phyloP scores from a whole-genome alignment of 2,888 invertebrate genomes.

The Tuta absoluta region DNA sequence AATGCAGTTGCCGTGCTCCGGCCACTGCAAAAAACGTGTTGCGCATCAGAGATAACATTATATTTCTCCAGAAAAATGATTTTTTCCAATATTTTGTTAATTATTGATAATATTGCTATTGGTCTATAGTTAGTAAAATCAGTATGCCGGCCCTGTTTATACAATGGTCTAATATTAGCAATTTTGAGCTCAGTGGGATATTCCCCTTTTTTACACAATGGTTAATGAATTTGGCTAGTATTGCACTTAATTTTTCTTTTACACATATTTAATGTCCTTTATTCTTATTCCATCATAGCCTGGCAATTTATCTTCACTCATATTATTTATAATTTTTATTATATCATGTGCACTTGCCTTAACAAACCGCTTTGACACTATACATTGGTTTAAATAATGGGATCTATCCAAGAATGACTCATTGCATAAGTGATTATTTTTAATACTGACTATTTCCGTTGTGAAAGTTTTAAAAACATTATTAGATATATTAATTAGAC shows the following conservation, averaged over 20 bases:
- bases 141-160: constrained; percentile 26
- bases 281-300: constrained; percentile 25
- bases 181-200: constrained; percentile 29
- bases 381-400: background rate
- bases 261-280: constrained; percentile 28
- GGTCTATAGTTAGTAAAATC: constrained; percentile 31
- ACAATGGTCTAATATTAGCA: constrained; percentile 29
- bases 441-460: constrained; percentile 18
- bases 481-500: background rate
- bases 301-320: constrained; percentile 14
- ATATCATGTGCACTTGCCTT: background rate
- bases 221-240: constrained; percentile 31
- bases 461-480: constrained; percentile 23
- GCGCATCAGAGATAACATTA: constrained; percentile 25
- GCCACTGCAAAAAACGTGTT: constrained; percentile 28
- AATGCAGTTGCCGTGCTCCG: constrained; percentile 28
- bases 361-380: background rate
- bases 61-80: constrained; percentile 26
- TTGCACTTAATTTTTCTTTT: constrained; percentile 18
- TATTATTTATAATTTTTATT: constrained; percentile 19
- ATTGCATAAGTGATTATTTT: constrained; percentile 16
- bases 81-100: constrained; percentile 32
- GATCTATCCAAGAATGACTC: background rate
- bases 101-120: constrained; percentile 28
- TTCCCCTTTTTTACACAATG: constrained; percentile 20